Evolutionary conservation across 2,888 invertebrate genomes (phyloP), one percentile per base, ranked within the genome.

Genomic region (Polydrusus pterygomalis): DNA sequence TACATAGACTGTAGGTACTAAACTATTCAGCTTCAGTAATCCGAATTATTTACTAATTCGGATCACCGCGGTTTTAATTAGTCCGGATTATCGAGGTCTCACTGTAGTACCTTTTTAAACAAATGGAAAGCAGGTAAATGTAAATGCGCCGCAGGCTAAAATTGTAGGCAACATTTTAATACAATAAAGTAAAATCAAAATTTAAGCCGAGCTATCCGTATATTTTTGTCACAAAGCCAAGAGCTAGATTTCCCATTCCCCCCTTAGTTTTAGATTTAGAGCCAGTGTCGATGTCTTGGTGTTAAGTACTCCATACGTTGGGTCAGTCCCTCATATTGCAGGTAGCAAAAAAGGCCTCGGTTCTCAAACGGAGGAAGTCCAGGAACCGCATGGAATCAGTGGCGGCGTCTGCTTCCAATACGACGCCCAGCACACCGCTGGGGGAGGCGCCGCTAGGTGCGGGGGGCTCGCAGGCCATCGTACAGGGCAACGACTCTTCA

Each of bases 261-360:
- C 18, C 18, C 13, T 20, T 68, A 73, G 60, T 54, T 54, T 51
- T 62, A 51, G 47, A 45, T 64, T 43, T 72, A 64, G 62, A 86
- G 84, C 85, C 86, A 86, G 86, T 87, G 86, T 87, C 82, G 85
- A 83, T 87, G 86, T 87, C 84, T 87, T 82, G 86, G 86, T 87
- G 87, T 87, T 87, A 86, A 87, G 87, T 87, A 64, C 83, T 84
- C 85, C 85, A 85, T 85, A 84, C 85, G 85, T 87, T 87, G 90
- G 90, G 90, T 90, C 90, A 92, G 91, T 92, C 91, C 89, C 90
- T 92, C 86, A 91, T 92, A 89, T 90, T 91, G 84, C 91, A 93
- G 92, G 93, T 93, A 83, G 93, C 93, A 78, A 93, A 93, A 86
- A 92, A 92, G 84, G 93, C 93, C 79, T 93, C 93, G 82, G 92